Conservation (phyloP, 2,797 vertebrate genomes). For the Schizopygopsis malacanthus region DNA sequence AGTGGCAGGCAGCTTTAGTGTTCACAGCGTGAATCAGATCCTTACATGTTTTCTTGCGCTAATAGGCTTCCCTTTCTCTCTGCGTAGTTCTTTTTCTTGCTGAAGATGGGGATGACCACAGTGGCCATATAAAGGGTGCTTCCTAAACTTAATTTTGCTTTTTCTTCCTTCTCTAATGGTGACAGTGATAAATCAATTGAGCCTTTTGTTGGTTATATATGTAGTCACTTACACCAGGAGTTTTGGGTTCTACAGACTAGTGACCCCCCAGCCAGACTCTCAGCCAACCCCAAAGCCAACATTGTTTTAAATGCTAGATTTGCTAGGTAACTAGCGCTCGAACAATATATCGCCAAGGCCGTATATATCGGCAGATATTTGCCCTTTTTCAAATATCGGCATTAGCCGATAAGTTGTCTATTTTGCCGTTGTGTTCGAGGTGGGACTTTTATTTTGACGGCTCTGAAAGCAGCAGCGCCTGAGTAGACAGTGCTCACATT, state of each 20-base stretch:
- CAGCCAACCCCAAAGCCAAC: neutral
- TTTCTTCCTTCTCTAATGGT: constrained; percentile 15
- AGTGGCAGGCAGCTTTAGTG: constrained; percentile 47
- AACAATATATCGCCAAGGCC: no score
- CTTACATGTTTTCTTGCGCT: constrained; percentile 42
- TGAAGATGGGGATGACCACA: constrained; percentile 29
- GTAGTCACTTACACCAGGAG: neutral
- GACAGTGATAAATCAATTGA: constrained; percentile 16
- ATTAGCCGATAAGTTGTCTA: no score
- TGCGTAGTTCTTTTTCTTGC: constrained; percentile 33
- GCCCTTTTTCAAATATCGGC: no score
- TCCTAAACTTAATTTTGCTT: constrained; percentile 26
- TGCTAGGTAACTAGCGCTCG: neutral
- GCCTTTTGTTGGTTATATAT: constrained; percentile 4
- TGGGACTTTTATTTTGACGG: no score
- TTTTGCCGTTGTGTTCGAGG: no score
- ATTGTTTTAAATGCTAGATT: constrained; percentile 7
- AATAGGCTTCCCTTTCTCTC: constrained; percentile 47
- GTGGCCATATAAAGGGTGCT: constrained; percentile 25
- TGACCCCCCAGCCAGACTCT: neutral
- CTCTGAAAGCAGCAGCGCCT: no score
- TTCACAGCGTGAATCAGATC: constrained; percentile 48
- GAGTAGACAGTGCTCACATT: no score
- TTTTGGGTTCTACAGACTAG: neutral
- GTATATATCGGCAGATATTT: no score